phyloP scores from a whole-genome alignment of 2,797 vertebrate species.

The Mus caroli region DNA sequence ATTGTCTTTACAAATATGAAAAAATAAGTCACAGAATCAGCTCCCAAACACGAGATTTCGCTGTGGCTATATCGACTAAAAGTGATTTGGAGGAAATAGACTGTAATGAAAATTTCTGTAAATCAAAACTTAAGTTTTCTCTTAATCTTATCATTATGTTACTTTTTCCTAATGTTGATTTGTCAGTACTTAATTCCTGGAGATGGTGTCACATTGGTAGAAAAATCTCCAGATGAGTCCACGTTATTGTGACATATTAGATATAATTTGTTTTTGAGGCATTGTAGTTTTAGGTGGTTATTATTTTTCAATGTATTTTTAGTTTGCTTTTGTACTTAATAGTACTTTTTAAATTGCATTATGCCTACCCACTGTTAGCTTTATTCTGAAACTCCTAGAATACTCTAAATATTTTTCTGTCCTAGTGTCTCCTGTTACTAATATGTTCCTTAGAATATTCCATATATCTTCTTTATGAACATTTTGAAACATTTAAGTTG shows the following conservation, averaged over 20 bases:
- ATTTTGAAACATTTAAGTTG: not conserved
- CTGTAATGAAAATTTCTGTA: not conserved
- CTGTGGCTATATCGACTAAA: not conserved
- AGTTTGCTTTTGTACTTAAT: not conserved
- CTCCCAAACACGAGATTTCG: not conserved
- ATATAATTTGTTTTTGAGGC: not conserved
- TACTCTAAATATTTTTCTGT: not conserved
- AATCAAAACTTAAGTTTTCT: not conserved
- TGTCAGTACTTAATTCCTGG: not conserved
- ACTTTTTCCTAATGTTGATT: not conserved
- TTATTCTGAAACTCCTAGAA: not conserved
- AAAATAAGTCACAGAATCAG: constrained; percentile 63
- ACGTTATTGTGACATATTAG: too few species aligned
- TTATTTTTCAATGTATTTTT: not conserved
- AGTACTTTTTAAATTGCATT: not conserved
- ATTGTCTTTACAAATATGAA: constrained; percentile 64
- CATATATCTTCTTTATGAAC: not conserved
- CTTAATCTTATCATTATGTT: not conserved
- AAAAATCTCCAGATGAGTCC: not conserved
- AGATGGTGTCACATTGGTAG: not conserved
- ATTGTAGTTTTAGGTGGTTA: not conserved
- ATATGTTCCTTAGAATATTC: not conserved
- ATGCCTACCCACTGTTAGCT: not conserved
- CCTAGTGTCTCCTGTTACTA: not conserved
- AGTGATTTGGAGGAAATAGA: not conserved